phyloP scores from a whole-genome alignment of 2,888 invertebrate species.

The Augiades crinisus region DNA sequence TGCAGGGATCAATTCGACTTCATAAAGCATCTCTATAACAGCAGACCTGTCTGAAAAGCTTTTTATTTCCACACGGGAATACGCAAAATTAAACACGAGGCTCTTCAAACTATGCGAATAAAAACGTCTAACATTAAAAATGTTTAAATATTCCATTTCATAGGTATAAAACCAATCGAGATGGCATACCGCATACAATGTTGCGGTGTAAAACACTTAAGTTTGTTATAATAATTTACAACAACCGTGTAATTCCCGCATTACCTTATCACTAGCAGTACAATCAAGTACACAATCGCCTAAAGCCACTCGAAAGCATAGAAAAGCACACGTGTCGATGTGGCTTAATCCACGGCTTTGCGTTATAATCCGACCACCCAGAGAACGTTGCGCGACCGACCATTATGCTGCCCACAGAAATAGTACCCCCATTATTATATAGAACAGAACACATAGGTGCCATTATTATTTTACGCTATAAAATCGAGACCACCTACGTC shows the following conservation, averaged over 20 bases:
- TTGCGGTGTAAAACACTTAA: slow-evolving; percentile 8
- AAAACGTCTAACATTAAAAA: background rate
- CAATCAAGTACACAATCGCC: slow-evolving; percentile 58
- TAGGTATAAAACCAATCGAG: background rate
- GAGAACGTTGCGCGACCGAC: slow-evolving; percentile 48
- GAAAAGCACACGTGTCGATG: slow-evolving; percentile 75
- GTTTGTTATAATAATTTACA: slow-evolving; percentile 32
- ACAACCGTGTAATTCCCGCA: slow-evolving; percentile 34
- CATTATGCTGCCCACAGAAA: slow-evolving; percentile 66
- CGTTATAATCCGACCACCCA: slow-evolving; percentile 77
- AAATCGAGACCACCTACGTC: slow-evolving; percentile 73
- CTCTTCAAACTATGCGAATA: slow-evolving; percentile 1
- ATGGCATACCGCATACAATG: background rate
- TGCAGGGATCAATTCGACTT: slow-evolving; percentile 11
- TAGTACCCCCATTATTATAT: slow-evolving; percentile 72
- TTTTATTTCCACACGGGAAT: slow-evolving; percentile 3
- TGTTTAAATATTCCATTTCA: background rate
- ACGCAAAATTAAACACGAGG: slow-evolving; percentile 6
- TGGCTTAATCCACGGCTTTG: slow-evolving; percentile 69
- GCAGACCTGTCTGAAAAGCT: slow-evolving; percentile 4
- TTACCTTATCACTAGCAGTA: slow-evolving; percentile 46
- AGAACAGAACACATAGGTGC: slow-evolving; percentile 66
- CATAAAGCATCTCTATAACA: slow-evolving; percentile 1
- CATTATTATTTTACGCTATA: slow-evolving; percentile 72
- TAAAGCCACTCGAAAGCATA: slow-evolving; percentile 64